Base-by-base conservation (phyloP, 2,888 invertebrate species). In the Scotopteryx bipunctaria region DNA sequence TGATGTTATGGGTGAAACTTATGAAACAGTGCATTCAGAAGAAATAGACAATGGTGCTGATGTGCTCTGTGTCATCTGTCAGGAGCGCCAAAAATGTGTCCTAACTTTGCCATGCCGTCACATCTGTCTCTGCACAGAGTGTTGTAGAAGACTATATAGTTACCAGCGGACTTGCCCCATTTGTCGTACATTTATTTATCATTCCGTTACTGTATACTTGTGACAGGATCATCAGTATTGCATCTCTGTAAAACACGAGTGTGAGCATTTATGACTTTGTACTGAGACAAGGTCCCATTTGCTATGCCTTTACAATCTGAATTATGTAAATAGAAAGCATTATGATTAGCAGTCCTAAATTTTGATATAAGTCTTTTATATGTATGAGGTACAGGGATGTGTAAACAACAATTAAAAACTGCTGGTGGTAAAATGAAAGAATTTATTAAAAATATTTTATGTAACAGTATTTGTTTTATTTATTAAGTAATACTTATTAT, bases 21-120 rank as follows among this genome's bases (percentile, higher is more conserved):
- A 63, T 51, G 76, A 72, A 55, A 74, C 69, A 55, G 79, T 78
- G 29, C 74, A 72, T 63, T 70, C 57, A 9, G 53, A 59, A 17
- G 58, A 59, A 33, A 32, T 41, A 2, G 57, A 53, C 4, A 74
- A 72, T 67, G 67, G 70, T 53, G 72, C 78, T 6, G 91, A 91
- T 65, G 73, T 81, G 29, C 69, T 85, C 8, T 92, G 92, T 78
- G 85, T 92, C 9, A 88, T 92, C 57, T 92, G 92, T 57, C 91
- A 92, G 62, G 92, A 92, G 61, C 71, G 87, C 2, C 83, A 85
- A 53, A 92, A 91, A 71, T 91, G 91, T 82, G 89, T 92, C 9
- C 70, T 92, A 29, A 85, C 91, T 32, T 66, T 92, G 45, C 92
- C 92, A 0, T 92, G 92, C 62, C 82, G 90, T 11, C 92, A 92